These are phyloP conservation scores for Caenorhabditis tropicalis DNA, from an alignment of 1,140 invertebrate species.

Conservation along the genomic window DNA sequence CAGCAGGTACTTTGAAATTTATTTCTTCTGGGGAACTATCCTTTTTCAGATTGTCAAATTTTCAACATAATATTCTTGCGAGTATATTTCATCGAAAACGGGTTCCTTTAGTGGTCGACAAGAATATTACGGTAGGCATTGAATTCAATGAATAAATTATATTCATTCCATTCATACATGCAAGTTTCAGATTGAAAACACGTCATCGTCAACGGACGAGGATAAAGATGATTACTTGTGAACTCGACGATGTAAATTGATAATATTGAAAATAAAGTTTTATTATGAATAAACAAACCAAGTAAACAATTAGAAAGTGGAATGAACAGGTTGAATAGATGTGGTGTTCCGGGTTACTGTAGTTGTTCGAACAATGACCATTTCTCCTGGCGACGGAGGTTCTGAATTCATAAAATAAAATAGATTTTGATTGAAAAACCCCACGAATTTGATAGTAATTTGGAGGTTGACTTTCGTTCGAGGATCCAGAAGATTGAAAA, in stretches of 20 bases:
- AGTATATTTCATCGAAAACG: conserved; percentile 11
- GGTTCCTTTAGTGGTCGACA: not conserved
- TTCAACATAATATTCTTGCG: conserved; percentile 9
- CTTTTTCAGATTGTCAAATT: not conserved
- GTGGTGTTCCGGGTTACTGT: not conserved
- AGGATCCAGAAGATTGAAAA: not conserved
- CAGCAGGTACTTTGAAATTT: not conserved
- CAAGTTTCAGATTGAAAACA: not conserved
- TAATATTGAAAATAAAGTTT: too few species aligned
- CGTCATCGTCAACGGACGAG: conserved; percentile 22
- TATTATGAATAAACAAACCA: not conserved
- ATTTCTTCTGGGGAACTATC: too few species aligned
- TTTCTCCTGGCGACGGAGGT: conserved; percentile 9
- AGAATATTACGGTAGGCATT: not conserved
- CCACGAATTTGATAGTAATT: conserved; percentile 36
- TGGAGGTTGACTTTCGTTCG: not conserved
- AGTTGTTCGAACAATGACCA: conserved; percentile 9
- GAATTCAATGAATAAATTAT: too few species aligned
- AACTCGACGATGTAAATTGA: not conserved
- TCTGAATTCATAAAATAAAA: not conserved
- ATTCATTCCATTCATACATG: not conserved
- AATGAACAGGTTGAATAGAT: not conserved
- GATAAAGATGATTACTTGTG: conserved; percentile 37
- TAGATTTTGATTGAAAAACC: not conserved
- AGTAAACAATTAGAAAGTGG: not conserved